Evolutionary conservation across 2,888 invertebrate species (phyloP), one percentile per base, ranked within the genome.

Genomic region (Ophion slaviceki): DNA sequence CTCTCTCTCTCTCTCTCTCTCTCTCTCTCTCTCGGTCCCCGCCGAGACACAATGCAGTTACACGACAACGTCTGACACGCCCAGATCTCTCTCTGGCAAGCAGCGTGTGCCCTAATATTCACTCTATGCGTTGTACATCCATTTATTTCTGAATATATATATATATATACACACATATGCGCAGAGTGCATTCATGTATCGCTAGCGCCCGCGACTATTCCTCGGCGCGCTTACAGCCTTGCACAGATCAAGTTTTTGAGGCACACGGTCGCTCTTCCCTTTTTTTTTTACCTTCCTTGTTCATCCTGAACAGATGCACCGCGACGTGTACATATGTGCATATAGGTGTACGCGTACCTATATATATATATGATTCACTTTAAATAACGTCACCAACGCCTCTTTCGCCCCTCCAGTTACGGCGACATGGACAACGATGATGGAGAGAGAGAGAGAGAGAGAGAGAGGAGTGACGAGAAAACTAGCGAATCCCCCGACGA

Each of bases 51-150:
- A 89, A 88, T 88, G 82, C 67, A 80, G 92, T 92, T 92, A 93
- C 70, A 81, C 92, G 93, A 91, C 91, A 91, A 90, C 89, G 88
- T 88, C 89, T 87, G 90, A 90, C 92, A 92, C 93, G 93, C 93
- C 93, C 92, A 89, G 91, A 93, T 92, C 91, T 90, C 89, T 89
- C 86, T 82, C 70, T 45, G 62, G 78, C 68, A 66, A 74, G 77
- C 82, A 83, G 90, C 91, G 90, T 91, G 92, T 91, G 92, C 92
- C 92, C 92, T 91, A 91, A 93, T 93, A 93, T 91, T 92, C 91
- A 87, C 91, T 90, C 90, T 85, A 80, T 84, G 83, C 70, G 11
- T 61, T 61, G 61, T 68, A 64, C 57, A 57, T 36, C 20, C 62
- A 61, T 47, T 61, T 57, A 28, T 28, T 11, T 32, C 53, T 24